Base-by-base conservation (phyloP, 2,113 vertebrate genomes). In the Bos indicus region DNA sequence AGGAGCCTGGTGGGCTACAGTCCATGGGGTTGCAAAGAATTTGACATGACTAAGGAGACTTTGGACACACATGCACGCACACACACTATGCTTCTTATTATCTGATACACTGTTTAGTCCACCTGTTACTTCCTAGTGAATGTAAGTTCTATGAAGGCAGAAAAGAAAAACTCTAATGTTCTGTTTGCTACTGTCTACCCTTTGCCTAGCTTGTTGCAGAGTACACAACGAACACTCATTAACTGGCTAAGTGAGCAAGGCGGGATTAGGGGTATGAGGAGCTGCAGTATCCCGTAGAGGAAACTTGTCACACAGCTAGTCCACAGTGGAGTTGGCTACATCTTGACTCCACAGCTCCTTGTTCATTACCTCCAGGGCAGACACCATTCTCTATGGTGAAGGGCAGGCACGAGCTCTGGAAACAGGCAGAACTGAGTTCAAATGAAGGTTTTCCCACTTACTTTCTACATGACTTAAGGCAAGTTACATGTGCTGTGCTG, bases 331-430 rank as follows among this genome's bases (percentile, higher is more conserved):
- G 13, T 10, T 84, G 30, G 4, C 43, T 54, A 6, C 26, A 21
- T 33, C 80, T n/a, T 28, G 21, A n/a, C 9, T 26, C 21, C 16
- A 40, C 1, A 59, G 28, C 7, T 28, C 33, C 36, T 2, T 2
- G 0, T 2, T 71, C 8, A 52, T 62, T 14, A 28, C 30, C 19
- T 2, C 43, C 21, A 6, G 3, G 9, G 11, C 12, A 87, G 26
- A 43, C 30, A 7, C 7, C 25, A 40, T 13, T 48, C 28, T 30
- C 7, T 0, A 0, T 0, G 25, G 9, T 6, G 4, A 67, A 36
- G 13, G 74, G 33, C 6, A 51, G 13, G 25, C 4, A 33, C 1
- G 14, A 46, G 10, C 23, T 52, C 78, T 28, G 3, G 36, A 57
- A 51, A 59, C 16, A 40, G 52, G 28, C 3, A 91, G 78, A 91